Conservation (phyloP, 1,140 invertebrate genomes). For the Caenorhabditis remanei region DNA sequence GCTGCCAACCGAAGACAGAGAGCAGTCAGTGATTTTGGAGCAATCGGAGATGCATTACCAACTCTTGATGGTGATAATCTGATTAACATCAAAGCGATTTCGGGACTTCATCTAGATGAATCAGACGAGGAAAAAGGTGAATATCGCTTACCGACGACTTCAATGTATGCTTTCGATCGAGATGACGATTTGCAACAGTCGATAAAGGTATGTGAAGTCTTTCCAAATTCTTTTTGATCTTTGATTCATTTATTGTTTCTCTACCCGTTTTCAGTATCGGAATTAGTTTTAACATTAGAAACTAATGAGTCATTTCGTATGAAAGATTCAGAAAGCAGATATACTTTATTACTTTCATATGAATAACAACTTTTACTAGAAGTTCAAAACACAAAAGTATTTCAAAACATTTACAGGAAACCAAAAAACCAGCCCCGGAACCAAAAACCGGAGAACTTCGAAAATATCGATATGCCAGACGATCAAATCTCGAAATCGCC, state of each 20-base stretch:
- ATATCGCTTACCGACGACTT: conserved; percentile 70
- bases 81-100: conserved; percentile 65
- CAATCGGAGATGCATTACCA: conserved; percentile 73
- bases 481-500: conserved; percentile 19
- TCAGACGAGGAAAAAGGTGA: conserved; percentile 69
- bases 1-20: conserved; percentile 67
- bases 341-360: too few relatives aligned
- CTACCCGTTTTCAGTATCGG: not conserved
- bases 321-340: too few relatives aligned
- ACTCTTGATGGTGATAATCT: conserved; percentile 73
- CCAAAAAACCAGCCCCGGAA: not conserved
- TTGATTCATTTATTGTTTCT: not conserved
- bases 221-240: not conserved
- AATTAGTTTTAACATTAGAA: not conserved
- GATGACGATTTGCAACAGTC: conserved; percentile 68
- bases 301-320: not conserved
- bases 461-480: conserved; percentile 54
- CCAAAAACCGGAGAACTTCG: conserved; percentile 48
- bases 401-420: not conserved
- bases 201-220: conserved; percentile 14
- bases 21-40: conserved; percentile 76
- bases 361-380: too few relatives aligned
- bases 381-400: too few relatives aligned
- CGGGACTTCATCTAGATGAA: conserved; percentile 68
- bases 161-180: conserved; percentile 71